A percentile compares a stretch with the other conserved stretches of the same genome.
Conservation (phyloP, 1,140 invertebrate species). For the Drosophila parvula region DNA sequence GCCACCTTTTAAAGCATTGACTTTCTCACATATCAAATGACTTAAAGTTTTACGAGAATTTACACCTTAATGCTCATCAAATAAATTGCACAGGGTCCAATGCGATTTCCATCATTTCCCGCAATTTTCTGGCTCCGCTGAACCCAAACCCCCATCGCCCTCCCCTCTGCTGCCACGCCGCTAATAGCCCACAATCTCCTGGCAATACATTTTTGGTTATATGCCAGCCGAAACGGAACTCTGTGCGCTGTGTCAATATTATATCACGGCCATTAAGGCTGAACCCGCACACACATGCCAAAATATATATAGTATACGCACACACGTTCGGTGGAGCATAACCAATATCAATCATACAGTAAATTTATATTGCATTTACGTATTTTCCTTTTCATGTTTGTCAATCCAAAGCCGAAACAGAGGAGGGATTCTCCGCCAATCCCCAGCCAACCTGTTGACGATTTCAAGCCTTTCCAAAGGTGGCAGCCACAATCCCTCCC, state of each 20-base stretch:
- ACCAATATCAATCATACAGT: slow-evolving; percentile 54
- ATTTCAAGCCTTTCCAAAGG: slow-evolving; percentile 47
- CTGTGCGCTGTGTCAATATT: slow-evolving; percentile 42
- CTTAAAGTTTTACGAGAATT: slow-evolving; percentile 4
- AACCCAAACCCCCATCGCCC: not conserved
- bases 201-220: slow-evolving; percentile 37
- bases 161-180: not conserved
- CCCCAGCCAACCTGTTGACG: slow-evolving; percentile 64
- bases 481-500: slow-evolving; percentile 22
- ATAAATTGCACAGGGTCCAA: not conserved
- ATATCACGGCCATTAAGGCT: slow-evolving; percentile 41
- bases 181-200: slow-evolving; percentile 34
- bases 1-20: not conserved
- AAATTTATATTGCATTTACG: slow-evolving; percentile 53
- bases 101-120: slow-evolving; percentile 27
- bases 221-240: slow-evolving; percentile 7
- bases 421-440: slow-evolving; percentile 1
- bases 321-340: slow-evolving; percentile 32
- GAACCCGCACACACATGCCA: not conserved
- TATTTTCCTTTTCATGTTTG: slow-evolving; percentile 66
- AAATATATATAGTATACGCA: slow-evolving; percentile 10
- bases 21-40: slow-evolving; percentile 1
- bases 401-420: slow-evolving; percentile 52
- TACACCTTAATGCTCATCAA: slow-evolving; percentile 9
- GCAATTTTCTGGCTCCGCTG: slow-evolving; percentile 24